phyloP scores from a whole-genome alignment of 2,797 vertebrate genomes.

The Manis pentadactyla region DNA sequence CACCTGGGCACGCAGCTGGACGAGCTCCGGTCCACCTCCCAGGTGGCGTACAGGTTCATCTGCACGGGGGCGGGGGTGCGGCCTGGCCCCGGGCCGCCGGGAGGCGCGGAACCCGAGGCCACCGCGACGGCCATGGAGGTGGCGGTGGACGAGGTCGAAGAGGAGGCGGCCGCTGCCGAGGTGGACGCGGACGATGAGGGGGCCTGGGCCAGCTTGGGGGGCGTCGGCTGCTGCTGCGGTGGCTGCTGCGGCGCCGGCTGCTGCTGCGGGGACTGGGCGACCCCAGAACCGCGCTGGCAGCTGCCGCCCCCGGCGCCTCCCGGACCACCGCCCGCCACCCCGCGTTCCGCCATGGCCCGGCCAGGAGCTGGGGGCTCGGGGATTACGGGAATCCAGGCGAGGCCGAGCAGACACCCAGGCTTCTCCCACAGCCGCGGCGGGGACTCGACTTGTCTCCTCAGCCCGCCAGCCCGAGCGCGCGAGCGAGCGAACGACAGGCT shows the following conservation, averaged over 20 bases:
- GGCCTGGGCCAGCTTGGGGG: constrained; percentile 74
- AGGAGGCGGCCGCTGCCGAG: constrained; percentile 89
- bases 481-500: constrained; percentile 59
- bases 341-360: constrained; percentile 80
- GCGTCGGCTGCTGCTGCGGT: constrained; percentile 73
- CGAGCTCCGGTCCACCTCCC: constrained; percentile 96
- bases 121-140: constrained; percentile 90
- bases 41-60: constrained; percentile 97
- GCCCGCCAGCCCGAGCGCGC: constrained; percentile 68
- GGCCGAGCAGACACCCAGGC: neutral
- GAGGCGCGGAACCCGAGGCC: constrained; percentile 89
- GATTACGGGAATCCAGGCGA: neutral
- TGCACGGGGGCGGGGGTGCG: constrained; percentile 92
- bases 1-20: constrained; percentile 97
- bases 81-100: constrained; percentile 89
- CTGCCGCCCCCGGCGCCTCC: constrained; percentile 68
- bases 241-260: constrained; percentile 67
- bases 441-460: constrained; percentile 49
- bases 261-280: constrained; percentile 72
- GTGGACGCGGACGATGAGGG: constrained; percentile 61
- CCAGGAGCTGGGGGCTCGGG: neutral
- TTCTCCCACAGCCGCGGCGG: neutral
- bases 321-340: constrained; percentile 71
- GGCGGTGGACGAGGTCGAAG: constrained; percentile 85
- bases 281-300: constrained; percentile 73